A percentile compares a stretch with the other conserved stretches of the same genome.
Conservation (phyloP, 2,113 vertebrate species). For the Peucedramus taeniatus region DNA sequence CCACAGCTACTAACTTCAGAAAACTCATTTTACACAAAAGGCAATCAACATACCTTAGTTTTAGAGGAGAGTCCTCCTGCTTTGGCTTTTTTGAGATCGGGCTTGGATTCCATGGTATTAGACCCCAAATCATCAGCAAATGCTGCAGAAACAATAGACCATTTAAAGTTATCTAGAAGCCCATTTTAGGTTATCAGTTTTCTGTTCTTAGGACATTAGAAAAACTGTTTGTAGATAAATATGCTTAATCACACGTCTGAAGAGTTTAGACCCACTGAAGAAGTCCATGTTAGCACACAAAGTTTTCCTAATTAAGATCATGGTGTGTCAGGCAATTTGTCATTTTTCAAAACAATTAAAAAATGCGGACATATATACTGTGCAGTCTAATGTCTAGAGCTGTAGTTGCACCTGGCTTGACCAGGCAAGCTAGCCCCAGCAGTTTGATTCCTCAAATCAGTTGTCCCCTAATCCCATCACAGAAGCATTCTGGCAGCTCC, state of each 20-base stretch:
- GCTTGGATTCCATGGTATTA: constrained; percentile 75
- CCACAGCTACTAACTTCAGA: background rate
- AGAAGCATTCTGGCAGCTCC: background rate
- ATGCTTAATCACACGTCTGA: background rate
- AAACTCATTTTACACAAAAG: background rate
- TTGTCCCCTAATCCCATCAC: background rate
- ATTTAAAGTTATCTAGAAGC: background rate
- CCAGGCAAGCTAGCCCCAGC: background rate
- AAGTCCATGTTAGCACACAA: background rate
- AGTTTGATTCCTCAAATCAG: background rate
- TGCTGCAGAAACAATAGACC: constrained; percentile 45
- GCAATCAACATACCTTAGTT: constrained; percentile 78
- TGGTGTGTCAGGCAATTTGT: background rate
- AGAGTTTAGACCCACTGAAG: background rate
- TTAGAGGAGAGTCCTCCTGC: constrained; percentile 77
- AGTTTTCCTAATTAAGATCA: background rate
- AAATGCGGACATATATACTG: background rate
- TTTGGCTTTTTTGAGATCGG: constrained; percentile 85
- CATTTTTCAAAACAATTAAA: background rate
- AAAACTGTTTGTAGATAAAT: background rate
- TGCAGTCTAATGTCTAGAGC: background rate
- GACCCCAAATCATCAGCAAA: constrained; percentile 77
- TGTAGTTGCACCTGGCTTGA: background rate
- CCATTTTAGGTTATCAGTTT: background rate
- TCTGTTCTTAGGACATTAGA: background rate